These are phyloP conservation scores for Heterodera schachtii DNA, from an alignment of 1,140 invertebrate genomes.

Conservation along the genomic window DNA sequence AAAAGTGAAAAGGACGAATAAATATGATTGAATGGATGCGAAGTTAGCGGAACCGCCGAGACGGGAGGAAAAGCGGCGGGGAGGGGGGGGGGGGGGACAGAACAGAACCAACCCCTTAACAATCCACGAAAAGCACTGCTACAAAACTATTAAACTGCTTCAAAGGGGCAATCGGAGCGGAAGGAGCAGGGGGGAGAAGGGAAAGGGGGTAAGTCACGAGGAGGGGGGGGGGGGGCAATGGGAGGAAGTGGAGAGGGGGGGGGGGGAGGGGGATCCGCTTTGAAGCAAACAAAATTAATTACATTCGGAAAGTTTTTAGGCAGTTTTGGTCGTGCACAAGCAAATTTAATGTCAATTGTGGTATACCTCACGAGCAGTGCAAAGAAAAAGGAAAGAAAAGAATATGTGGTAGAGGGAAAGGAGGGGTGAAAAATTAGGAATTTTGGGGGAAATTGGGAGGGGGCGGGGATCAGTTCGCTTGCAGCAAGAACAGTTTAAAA, in stretches of 20 bases:
- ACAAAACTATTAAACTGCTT: not conserved
- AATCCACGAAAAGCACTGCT: not conserved
- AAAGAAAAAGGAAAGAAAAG: not conserved
- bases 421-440: not conserved
- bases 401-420: not conserved
- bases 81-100: not conserved
- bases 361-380: too few relatives aligned
- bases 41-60: constrained; percentile 13
- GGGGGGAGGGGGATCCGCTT: constrained; percentile 4
- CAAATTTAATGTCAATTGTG: constrained; percentile 9
- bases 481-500: not conserved
- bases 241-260: not conserved
- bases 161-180: constrained; percentile 5
- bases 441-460: not conserved
- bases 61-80: not conserved
- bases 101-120: not conserved
- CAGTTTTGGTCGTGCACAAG: not conserved
- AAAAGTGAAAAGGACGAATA: not conserved
- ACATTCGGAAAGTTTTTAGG: not conserved
- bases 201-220: not conserved
- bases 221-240: too few relatives aligned
- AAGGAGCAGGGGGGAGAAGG: not conserved
- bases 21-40: not conserved
- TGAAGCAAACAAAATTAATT: constrained; percentile 22
- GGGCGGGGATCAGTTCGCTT: not conserved